Conservation (phyloP, 1,140 invertebrate species). For the Drosophila yakuba region DNA sequence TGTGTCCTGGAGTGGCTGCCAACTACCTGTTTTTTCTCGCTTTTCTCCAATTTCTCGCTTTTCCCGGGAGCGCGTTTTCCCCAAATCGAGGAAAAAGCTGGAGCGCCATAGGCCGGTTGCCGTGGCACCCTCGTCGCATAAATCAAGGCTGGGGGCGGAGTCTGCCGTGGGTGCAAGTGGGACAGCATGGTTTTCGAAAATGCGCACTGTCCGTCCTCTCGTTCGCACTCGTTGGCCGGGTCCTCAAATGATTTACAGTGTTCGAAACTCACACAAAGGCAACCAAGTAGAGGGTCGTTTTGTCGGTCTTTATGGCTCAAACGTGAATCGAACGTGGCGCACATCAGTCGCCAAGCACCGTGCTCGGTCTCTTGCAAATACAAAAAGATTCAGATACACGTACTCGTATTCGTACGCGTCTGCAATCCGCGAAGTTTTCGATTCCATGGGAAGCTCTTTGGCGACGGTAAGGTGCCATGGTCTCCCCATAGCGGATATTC, state of each 20-base stretch:
- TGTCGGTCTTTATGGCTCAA: slow-evolving; percentile 53
- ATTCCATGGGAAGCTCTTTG: slow-evolving; percentile 24
- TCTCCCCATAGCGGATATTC: slow-evolving; percentile 38
- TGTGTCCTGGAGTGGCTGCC: slow-evolving; percentile 33
- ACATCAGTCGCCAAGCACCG: slow-evolving; percentile 75
- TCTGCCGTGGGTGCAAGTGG: slow-evolving; percentile 17
- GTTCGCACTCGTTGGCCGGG: slow-evolving; percentile 27
- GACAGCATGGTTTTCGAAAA: slow-evolving; percentile 61
- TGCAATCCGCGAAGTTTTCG: slow-evolving; percentile 29
- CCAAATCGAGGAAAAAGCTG: slow-evolving; percentile 32
- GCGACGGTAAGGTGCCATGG: slow-evolving; percentile 45
- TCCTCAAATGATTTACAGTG: slow-evolving; percentile 70
- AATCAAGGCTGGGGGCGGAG: slow-evolving; percentile 78
- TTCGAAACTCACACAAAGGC: slow-evolving; percentile 65
- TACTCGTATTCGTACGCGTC: neutral
- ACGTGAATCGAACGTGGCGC: slow-evolving; percentile 78
- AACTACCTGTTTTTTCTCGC: slow-evolving; percentile 79
- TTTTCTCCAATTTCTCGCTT: slow-evolving; percentile 41
- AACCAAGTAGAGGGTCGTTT: slow-evolving; percentile 14
- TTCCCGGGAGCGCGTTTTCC: slow-evolving; percentile 6
- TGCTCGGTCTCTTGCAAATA: slow-evolving; percentile 59
- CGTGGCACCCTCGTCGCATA: slow-evolving; percentile 72
- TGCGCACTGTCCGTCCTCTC: slow-evolving; percentile 51
- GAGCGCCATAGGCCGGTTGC: slow-evolving; percentile 70
- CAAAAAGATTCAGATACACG: slow-evolving; percentile 24